Conservation (phyloP, 1,140 invertebrate species). For the Goniozus legneri region DNA sequence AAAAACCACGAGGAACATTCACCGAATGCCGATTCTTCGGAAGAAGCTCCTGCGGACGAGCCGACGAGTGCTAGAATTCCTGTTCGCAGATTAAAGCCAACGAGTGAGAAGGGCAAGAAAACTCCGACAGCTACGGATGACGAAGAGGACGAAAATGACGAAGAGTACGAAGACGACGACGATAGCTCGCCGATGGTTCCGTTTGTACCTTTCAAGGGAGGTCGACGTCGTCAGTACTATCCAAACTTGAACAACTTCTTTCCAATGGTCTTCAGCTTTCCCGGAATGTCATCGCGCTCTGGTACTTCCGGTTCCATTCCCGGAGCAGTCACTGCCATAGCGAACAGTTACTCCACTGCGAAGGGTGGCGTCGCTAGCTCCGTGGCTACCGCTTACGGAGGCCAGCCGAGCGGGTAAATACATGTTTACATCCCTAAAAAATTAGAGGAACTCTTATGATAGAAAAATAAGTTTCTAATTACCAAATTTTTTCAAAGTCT, state of each 20-base stretch:
- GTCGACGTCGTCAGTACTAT: slow-evolving; percentile 24
- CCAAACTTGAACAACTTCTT: slow-evolving; percentile 45
- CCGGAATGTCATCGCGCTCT: slow-evolving; percentile 24
- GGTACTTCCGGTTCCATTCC: slow-evolving; percentile 24
- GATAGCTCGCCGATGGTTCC: slow-evolving; percentile 25
- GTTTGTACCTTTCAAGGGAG: slow-evolving; percentile 33
- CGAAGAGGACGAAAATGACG: slow-evolving; percentile 26
- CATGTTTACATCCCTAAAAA: slow-evolving; percentile 8
- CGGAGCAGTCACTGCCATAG: slow-evolving; percentile 51
- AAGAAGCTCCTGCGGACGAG: too few relatives aligned
- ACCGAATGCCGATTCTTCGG: too few relatives aligned
- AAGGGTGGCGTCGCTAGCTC: slow-evolving; percentile 55
- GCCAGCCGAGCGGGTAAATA: slow-evolving; percentile 34
- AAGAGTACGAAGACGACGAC: slow-evolving; percentile 35
- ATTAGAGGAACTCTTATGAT: background rate
- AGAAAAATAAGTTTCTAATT: background rate
- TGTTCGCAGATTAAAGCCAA: too few relatives aligned
- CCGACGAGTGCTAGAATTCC: too few relatives aligned
- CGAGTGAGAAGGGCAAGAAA: slow-evolving; percentile 31
- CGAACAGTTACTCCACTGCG: slow-evolving; percentile 56
- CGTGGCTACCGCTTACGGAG: slow-evolving; percentile 54
- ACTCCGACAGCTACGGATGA: slow-evolving; percentile 9
- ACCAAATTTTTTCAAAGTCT: background rate
- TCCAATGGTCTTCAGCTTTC: slow-evolving; percentile 48
- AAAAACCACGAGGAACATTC: too few relatives aligned